Evolutionary conservation across 2,888 invertebrate genomes (phyloP).

Genomic region (Sphinx pinastri): DNA sequence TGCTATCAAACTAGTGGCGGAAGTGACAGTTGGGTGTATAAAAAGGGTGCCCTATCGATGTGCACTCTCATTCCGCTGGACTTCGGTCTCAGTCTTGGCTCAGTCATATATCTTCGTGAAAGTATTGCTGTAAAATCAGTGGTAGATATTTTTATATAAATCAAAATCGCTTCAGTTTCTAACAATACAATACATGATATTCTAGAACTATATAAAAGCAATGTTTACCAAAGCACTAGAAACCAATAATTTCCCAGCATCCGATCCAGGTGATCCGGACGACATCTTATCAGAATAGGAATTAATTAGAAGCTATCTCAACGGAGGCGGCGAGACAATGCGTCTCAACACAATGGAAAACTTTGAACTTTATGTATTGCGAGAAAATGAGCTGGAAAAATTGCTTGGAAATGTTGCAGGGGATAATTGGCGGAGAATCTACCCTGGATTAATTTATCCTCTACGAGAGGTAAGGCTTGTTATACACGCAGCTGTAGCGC

Average conservation of each 20-base stretch:
- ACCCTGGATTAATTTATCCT: not conserved
- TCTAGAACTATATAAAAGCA: not conserved
- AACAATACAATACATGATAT: too few species aligned
- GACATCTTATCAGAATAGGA: conserved; percentile 35
- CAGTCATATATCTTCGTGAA: too few species aligned
- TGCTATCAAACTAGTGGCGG: too few species aligned
- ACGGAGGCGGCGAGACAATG: conserved; percentile 45
- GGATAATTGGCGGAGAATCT: not conserved
- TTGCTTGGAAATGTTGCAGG: not conserved
- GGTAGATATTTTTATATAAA: too few species aligned
- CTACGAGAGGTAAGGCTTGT: not conserved
- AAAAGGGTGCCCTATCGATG: too few species aligned
- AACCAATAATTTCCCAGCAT: not conserved
- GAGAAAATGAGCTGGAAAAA: conserved; percentile 14
- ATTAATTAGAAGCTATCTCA: conserved; percentile 61
- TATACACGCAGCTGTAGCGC: too few species aligned
- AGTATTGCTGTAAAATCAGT: too few species aligned
- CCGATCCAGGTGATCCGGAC: conserved; percentile 8
- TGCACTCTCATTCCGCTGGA: too few species aligned
- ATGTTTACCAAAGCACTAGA: not conserved
- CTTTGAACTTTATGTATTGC: conserved; percentile 12
- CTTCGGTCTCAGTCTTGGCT: too few species aligned
- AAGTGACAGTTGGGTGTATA: too few species aligned
- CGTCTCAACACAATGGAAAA: conserved; percentile 14
- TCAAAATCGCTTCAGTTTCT: too few species aligned